Conservation (phyloP, 2,888 invertebrate species). For the Tolmerus cingulatus region DNA sequence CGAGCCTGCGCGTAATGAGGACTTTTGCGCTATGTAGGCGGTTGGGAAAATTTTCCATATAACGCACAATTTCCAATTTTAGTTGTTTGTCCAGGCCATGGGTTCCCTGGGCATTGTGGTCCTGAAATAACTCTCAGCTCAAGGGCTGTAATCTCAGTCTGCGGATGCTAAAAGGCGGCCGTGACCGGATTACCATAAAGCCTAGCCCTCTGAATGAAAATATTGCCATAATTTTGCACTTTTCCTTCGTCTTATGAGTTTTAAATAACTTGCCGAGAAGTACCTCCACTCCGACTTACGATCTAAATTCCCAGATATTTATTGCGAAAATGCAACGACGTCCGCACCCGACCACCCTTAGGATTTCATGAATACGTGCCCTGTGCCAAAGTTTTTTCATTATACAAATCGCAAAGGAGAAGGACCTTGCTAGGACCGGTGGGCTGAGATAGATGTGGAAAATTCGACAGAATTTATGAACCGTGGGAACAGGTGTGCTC, state of each 20-base stretch:
- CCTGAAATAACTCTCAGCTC: background rate
- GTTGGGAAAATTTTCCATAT: background rate
- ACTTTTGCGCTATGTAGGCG: background rate
- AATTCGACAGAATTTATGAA: background rate
- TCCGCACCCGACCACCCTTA: background rate
- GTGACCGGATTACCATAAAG: background rate
- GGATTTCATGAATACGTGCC: background rate
- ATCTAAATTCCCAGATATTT: background rate
- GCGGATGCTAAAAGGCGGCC: background rate
- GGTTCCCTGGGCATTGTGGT: background rate
- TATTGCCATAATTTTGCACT: background rate
- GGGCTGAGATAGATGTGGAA: background rate
- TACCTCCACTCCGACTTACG: background rate
- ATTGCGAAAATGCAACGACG: background rate
- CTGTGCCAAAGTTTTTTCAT: background rate
- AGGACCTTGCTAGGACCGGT: background rate
- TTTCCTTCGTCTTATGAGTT: background rate
- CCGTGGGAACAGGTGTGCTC: background rate
- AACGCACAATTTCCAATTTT: background rate
- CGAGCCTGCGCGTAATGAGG: background rate
- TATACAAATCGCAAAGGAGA: background rate
- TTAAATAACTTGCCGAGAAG: background rate
- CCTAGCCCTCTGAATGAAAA: background rate
- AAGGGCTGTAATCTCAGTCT: background rate
- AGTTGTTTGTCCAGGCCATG: background rate